phyloP scores from a whole-genome alignment of 2,113 vertebrate species.

The Junco hyemalis region DNA sequence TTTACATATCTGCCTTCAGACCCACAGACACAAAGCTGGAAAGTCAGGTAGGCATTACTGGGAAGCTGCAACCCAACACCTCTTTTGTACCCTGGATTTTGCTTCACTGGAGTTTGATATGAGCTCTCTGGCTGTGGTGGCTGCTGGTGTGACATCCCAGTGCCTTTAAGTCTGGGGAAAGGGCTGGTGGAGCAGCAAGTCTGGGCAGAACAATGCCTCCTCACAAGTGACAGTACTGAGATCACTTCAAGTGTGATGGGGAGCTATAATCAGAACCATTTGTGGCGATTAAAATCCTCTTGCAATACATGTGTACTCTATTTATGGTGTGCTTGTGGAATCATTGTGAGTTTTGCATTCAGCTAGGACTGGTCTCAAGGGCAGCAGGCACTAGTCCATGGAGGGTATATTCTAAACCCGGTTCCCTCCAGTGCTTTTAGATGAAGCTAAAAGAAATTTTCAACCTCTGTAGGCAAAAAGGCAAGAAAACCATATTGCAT shows the following conservation, averaged over 20 bases:
- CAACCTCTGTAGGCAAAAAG: neutral
- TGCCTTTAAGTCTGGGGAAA: neutral
- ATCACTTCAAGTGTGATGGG: neutral
- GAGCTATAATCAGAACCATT: neutral
- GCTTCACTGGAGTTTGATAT: neutral
- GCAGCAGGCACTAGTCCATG: neutral
- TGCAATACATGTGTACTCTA: neutral
- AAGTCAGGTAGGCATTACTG: neutral
- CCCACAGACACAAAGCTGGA: neutral
- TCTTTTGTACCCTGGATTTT: neutral
- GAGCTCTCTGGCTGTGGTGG: neutral
- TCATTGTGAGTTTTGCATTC: neutral
- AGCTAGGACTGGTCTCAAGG: neutral
- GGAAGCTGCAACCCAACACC: fast-evolving
- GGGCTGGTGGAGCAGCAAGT: neutral
- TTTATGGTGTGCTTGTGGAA: neutral
- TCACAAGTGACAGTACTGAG: neutral
- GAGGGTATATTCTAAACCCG: neutral
- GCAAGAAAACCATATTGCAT: neutral
- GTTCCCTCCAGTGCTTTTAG: neutral
- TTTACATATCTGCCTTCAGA: neutral
- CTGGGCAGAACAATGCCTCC: neutral
- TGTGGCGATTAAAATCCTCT: neutral
- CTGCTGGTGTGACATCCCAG: neutral
- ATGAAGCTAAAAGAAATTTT: neutral